Evolutionary conservation across 2,113 vertebrate species (phyloP), one percentile per base, ranked within the genome.

Genomic region (Colius striatus): DNA sequence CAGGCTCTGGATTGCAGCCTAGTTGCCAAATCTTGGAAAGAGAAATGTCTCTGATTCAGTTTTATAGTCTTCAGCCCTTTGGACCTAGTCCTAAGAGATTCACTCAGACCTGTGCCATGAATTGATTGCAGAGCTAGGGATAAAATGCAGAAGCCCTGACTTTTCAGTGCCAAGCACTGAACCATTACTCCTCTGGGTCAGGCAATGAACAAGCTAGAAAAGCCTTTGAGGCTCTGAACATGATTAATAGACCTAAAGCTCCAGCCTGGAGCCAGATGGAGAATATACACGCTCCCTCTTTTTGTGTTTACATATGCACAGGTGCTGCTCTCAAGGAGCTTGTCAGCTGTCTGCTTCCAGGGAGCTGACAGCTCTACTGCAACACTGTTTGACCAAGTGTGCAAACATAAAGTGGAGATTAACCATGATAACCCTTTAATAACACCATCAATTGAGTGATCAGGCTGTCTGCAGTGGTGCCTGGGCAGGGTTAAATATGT

Each of bases 191-290:
- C 61, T 89, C 76, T 88, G 88, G 67, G 72, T 75, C 72, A 92
- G 57, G 57, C 57, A 93, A 41, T 47, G 83, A 93, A 84, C 70
- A 92, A 72, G 38, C 19, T 71, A 67, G 53, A 93, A 94, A 95
- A 94, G 36, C 61, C 68, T 93, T 84, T 72, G 75, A 78, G 68
- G 30, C n/a, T 34, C 48, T 65, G 48, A 88, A 53, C 16, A 45
- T 86, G 90, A 95, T 92, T 96, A 96, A 94, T 72, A 93, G 60
- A 90, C 57, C 41, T 65, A 68, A 89, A 89, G 36, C 57, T 87
- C 57, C 57, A 89, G 20, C 50, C 71, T 84, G 72, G n/a, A 93
- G 61, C 30, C 90, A 86, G 72, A 75, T 43, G 73, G 79, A 90
- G 79, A 88, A 68, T 12, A 34, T 23, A 47, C 18, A 74, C 3